These are phyloP conservation scores for Rhopalosiphum padi DNA, from an alignment of 1,140 invertebrate species.

Conservation along the genomic window DNA sequence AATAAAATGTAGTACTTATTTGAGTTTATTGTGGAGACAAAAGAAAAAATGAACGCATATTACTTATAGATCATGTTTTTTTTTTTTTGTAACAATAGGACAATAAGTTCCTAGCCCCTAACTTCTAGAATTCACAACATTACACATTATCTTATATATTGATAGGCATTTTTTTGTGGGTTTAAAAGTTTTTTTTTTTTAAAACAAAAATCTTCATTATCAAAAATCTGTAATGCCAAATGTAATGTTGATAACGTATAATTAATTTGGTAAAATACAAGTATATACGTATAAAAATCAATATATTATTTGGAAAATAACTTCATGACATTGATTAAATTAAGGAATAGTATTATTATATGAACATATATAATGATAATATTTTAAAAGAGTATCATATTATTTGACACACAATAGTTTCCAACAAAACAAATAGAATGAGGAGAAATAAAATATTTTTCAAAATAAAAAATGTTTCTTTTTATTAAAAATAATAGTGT, in stretches of 20 bases:
- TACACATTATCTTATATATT: too few species aligned
- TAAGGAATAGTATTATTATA: neutral
- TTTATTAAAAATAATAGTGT: neutral
- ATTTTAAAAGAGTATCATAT: neutral
- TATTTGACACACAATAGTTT: neutral
- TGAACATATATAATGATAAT: neutral
- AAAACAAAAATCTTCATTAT: neutral
- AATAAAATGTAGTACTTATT: too few species aligned
- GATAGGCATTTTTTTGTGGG: too few species aligned
- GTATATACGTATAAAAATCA: neutral
- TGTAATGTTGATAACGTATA: neutral
- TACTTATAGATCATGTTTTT: neutral
- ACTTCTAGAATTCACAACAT: too few species aligned
- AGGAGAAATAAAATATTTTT: neutral
- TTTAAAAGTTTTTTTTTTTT: neutral
- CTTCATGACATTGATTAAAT: neutral
- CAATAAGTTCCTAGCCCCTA: too few species aligned
- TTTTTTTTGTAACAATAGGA: neutral
- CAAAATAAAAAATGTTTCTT: neutral
- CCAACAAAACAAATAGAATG: neutral
- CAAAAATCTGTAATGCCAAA: neutral
- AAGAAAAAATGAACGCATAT: too few species aligned
- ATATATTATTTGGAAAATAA: neutral
- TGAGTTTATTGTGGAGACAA: too few species aligned
- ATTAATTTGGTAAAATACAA: neutral